phyloP scores from a whole-genome alignment of 2,113 vertebrate genomes.

The Burhinus bistriatus region DNA sequence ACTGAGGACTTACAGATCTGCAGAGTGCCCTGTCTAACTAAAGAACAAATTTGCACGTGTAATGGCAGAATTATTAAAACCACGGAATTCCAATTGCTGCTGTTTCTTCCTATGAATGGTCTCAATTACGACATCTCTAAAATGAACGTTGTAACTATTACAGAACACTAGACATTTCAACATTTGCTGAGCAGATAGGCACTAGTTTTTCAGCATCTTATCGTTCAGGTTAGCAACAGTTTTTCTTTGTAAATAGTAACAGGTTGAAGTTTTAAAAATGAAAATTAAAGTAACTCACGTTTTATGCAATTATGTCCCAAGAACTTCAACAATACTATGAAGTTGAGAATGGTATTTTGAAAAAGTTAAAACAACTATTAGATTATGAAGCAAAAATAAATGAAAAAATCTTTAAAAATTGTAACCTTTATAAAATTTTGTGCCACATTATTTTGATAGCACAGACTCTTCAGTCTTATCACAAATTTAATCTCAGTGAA shows the following conservation, averaged over 20 bases:
- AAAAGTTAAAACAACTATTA: neutral
- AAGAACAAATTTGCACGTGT: neutral
- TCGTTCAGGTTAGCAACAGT: neutral
- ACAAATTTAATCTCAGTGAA: neutral
- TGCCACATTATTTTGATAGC: neutral
- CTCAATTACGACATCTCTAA: neutral
- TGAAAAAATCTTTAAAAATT: neutral
- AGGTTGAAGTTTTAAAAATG: neutral
- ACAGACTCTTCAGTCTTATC: neutral
- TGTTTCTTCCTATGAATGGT: neutral
- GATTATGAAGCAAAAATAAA: neutral
- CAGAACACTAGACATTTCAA: neutral
- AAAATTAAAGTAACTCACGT: neutral
- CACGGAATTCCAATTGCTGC: neutral
- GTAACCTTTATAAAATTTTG: neutral
- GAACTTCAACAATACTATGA: neutral
- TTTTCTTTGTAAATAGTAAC: neutral
- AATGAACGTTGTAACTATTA: neutral
- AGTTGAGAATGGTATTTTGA: neutral
- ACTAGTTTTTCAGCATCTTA: neutral
- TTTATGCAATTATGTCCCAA: neutral
- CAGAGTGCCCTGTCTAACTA: neutral
- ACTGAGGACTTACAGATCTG: neutral
- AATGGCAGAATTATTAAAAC: neutral
- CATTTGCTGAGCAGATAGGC: neutral